phyloP scores from a whole-genome alignment of 1,140 invertebrate species.

The Drosophila pruinosa region DNA sequence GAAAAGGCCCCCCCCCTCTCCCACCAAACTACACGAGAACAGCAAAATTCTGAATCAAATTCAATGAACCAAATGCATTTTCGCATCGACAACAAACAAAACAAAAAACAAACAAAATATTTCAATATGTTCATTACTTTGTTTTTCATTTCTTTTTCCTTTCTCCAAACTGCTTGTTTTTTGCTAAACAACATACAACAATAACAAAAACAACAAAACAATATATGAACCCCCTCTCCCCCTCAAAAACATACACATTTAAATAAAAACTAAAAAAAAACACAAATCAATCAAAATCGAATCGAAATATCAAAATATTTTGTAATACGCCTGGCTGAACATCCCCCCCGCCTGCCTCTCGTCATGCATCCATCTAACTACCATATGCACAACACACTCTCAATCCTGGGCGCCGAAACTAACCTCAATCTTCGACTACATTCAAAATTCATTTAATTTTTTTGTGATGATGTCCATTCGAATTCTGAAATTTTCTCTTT shows the following conservation, averaged over 20 bases:
- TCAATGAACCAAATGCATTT: conserved; percentile 53
- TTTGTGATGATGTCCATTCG: conserved; percentile 43
- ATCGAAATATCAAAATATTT: conserved; percentile 37
- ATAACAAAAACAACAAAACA: conserved; percentile 41
- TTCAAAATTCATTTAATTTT: conserved; percentile 29
- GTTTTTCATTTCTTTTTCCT: conserved; percentile 80
- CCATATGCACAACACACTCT: conserved; percentile 44
- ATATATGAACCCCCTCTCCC: conserved; percentile 1
- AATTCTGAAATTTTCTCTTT: conserved; percentile 63
- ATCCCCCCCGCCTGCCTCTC: conserved; percentile 38
- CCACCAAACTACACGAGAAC: not conserved
- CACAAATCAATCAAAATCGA: conserved; percentile 17
- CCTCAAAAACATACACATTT: conserved; percentile 15
- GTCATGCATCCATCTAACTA: conserved; percentile 58
- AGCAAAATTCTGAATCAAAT: conserved; percentile 28
- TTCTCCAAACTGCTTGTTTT: conserved; percentile 80
- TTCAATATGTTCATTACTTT: conserved; percentile 79
- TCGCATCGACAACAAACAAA: conserved; percentile 48
- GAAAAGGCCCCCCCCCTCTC: not conserved
- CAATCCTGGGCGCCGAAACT: conserved; percentile 25
- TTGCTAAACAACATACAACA: conserved; percentile 72
- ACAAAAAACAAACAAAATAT: conserved; percentile 65
- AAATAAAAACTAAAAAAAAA: no score
- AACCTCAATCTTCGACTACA: conserved; percentile 25
- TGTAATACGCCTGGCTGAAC: conserved; percentile 38